These are phyloP conservation scores for Philhelius pedissequus DNA, from an alignment of 2,888 invertebrate species.

Conservation along the genomic window DNA sequence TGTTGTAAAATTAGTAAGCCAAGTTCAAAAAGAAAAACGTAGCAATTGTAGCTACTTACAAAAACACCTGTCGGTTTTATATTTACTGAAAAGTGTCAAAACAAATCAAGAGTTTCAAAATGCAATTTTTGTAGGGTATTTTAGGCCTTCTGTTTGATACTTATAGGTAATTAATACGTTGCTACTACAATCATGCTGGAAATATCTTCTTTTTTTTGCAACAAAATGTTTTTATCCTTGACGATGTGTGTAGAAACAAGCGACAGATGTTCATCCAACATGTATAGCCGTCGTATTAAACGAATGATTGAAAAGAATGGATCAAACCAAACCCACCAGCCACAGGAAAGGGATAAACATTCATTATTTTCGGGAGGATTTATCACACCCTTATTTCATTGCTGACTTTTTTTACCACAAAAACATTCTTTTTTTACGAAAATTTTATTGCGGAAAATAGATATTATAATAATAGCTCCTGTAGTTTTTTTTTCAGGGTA, in stretches of 20 bases:
- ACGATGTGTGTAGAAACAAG: not conserved
- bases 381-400: constrained; percentile 38
- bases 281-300: not conserved
- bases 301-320: constrained; percentile 10
- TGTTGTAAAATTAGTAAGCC: constrained; percentile 29
- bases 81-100: constrained; percentile 10
- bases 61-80: constrained; percentile 38
- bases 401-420: constrained; percentile 34
- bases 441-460: not conserved
- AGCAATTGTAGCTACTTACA: not conserved
- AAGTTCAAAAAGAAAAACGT: constrained; percentile 1
- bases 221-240: not conserved
- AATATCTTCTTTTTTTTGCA: not conserved
- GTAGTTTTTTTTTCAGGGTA: not conserved
- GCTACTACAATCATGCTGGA: not conserved
- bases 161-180: not conserved
- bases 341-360: constrained; percentile 19
- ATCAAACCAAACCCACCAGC: not conserved
- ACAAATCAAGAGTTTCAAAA: not conserved
- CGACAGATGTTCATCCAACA: constrained; percentile 36
- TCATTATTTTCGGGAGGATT: constrained; percentile 19
- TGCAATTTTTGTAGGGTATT: not conserved
- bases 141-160: not conserved
- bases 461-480: not conserved
- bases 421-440: constrained; percentile 41